phyloP scores from a whole-genome alignment of 2,888 invertebrate genomes.

The Lutraria lutraria region DNA sequence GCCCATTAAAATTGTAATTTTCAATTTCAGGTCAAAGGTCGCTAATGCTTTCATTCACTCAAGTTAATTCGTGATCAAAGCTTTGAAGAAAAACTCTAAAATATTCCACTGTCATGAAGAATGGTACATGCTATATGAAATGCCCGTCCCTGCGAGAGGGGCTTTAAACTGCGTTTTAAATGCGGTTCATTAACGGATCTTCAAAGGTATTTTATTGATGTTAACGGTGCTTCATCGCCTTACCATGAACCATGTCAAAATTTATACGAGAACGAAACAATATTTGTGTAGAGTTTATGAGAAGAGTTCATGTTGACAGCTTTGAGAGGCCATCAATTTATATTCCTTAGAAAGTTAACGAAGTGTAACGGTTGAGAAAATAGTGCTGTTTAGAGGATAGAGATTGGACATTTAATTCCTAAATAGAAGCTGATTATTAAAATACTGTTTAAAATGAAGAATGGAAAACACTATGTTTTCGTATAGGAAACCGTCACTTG shows the following conservation, averaged over 20 bases:
- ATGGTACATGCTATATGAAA: conserved; percentile 48
- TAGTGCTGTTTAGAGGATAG: neutral
- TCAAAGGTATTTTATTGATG: conserved; percentile 45
- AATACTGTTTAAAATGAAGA: too few relatives aligned
- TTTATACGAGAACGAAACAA: conserved; percentile 1
- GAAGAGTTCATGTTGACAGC: conserved; percentile 13
- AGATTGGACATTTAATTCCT: neutral
- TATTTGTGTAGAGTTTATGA: neutral
- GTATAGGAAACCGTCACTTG: too few relatives aligned
- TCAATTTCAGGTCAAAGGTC: conserved; percentile 64
- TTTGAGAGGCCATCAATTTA: conserved; percentile 19
- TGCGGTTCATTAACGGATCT: conserved; percentile 56
- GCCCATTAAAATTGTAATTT: conserved; percentile 52
- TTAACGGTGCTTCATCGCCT: conserved; percentile 39
- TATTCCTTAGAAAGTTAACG: conserved; percentile 14
- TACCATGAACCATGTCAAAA: conserved; percentile 32
- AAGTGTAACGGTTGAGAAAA: neutral
- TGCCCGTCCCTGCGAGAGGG: conserved; percentile 39
- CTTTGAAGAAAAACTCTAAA: conserved; percentile 59
- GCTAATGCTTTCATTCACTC: conserved; percentile 56
- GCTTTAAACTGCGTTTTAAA: conserved; percentile 53
- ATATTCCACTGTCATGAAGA: conserved; percentile 42
- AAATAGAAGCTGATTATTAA: too few relatives aligned
- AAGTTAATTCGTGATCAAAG: conserved; percentile 43
- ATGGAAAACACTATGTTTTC: too few relatives aligned